Conservation (phyloP, 2,797 vertebrate genomes). For the Anguilla pacifica region DNA sequence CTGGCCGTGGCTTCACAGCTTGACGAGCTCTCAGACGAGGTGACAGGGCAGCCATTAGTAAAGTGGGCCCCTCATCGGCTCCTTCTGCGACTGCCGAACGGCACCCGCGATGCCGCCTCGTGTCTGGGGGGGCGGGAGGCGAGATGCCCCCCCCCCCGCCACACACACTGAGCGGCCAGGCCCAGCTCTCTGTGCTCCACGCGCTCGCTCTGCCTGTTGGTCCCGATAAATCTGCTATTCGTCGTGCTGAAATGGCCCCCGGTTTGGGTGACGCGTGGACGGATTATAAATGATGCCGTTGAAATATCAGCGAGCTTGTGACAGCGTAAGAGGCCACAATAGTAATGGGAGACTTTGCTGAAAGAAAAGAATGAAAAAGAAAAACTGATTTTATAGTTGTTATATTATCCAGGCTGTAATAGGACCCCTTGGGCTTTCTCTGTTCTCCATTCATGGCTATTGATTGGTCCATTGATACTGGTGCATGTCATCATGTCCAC, state of each 20-base stretch:
- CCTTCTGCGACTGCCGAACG: too few species aligned
- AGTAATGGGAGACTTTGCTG: conserved; percentile 19
- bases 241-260: conserved; percentile 41
- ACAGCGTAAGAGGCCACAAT: conserved; percentile 24
- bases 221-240: conserved; percentile 15
- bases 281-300: conserved; percentile 55
- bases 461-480: background rate
- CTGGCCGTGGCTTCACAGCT: background rate
- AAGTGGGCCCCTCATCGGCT: background rate
- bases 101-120: too few species aligned
- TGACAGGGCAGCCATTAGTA: too few species aligned
- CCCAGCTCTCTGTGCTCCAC: background rate
- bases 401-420: conserved; percentile 33
- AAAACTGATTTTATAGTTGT: conserved; percentile 23
- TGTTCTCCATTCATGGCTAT: conserved; percentile 10
- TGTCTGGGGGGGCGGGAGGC: too few species aligned
- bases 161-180: background rate
- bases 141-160: too few species aligned
- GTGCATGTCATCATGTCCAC: background rate
- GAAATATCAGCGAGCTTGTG: conserved; percentile 28
- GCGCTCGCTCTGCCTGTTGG: background rate
- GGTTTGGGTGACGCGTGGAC: conserved; percentile 49
- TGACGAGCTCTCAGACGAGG: background rate
- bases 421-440: conserved; percentile 23
- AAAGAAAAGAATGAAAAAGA: background rate